These are phyloP conservation scores for Molorchus minor DNA, from an alignment of 2,888 invertebrate species.

Conservation along the genomic window DNA sequence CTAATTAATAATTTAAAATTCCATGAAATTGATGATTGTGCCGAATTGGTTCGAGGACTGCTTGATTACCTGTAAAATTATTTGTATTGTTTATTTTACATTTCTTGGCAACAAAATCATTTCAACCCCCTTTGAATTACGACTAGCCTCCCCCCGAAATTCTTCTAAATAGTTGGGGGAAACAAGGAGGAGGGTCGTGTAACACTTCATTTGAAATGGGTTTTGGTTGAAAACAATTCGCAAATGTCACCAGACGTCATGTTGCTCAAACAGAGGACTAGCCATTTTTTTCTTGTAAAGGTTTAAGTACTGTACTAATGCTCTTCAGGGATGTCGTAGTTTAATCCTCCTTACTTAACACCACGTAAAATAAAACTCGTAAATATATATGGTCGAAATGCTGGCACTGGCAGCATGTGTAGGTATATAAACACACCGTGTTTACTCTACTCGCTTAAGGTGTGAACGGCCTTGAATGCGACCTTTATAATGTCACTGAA, in stretches of 20 bases:
- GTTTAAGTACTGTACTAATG: neutral
- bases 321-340: neutral
- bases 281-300: too few species aligned
- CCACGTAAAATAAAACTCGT: neutral
- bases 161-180: too few species aligned
- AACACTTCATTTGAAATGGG: too few species aligned
- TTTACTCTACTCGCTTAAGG: constrained; percentile 23
- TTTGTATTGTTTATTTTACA: neutral
- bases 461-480: constrained; percentile 36
- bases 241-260: too few species aligned
- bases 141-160: too few species aligned
- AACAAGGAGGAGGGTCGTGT: too few species aligned
- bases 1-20: neutral
- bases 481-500: constrained; percentile 34
- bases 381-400: constrained; percentile 8
- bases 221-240: too few species aligned
- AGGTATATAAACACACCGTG: constrained; percentile 1
- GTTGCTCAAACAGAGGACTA: neutral
- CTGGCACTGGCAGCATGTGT: neutral
- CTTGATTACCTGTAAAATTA: neutral
- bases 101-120: too few species aligned
- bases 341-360: neutral
- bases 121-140: too few species aligned
- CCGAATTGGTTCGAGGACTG: neutral
- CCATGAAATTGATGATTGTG: neutral